Evolutionary conservation across 2,888 invertebrate genomes (phyloP).

Genomic region (Blomia tropicalis): DNA sequence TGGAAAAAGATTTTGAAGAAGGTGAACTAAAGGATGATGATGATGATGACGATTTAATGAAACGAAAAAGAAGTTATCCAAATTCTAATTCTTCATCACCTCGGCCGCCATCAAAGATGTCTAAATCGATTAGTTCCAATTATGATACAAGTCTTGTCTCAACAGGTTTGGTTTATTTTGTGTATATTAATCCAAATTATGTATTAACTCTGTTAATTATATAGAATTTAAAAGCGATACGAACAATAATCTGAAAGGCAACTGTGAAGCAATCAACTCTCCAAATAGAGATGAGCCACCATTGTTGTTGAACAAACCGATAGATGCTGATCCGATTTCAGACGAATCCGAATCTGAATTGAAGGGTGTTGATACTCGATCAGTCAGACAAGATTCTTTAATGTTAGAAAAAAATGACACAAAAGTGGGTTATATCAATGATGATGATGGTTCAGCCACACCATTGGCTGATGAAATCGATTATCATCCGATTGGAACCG

Average conservation of each 20-base stretch:
- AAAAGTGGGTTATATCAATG: background rate
- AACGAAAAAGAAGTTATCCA: background rate
- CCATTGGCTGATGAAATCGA: background rate
- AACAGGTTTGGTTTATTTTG: too few species aligned
- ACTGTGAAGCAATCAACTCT: background rate
- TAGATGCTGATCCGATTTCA: constrained; percentile 16
- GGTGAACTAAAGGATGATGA: constrained; percentile 18
- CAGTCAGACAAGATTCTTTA: too few species aligned
- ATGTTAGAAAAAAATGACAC: background rate
- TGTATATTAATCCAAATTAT: background rate
- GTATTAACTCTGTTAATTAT: background rate
- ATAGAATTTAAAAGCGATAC: background rate
- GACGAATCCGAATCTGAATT: constrained; percentile 5
- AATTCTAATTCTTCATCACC: background rate
- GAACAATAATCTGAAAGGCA: constrained; percentile 2
- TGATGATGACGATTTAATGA: background rate
- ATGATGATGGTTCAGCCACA: background rate
- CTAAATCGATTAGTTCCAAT: background rate
- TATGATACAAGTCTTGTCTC: too few species aligned
- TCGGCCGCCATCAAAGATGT: background rate
- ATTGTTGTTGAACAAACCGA: background rate
- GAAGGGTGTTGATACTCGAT: background rate
- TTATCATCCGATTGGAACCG: background rate
- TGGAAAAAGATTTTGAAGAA: constrained; percentile 9
- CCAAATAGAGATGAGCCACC: background rate